Evolutionary conservation across 2,797 vertebrate species (phyloP).

Genomic region (Aphelocoma californica): DNA sequence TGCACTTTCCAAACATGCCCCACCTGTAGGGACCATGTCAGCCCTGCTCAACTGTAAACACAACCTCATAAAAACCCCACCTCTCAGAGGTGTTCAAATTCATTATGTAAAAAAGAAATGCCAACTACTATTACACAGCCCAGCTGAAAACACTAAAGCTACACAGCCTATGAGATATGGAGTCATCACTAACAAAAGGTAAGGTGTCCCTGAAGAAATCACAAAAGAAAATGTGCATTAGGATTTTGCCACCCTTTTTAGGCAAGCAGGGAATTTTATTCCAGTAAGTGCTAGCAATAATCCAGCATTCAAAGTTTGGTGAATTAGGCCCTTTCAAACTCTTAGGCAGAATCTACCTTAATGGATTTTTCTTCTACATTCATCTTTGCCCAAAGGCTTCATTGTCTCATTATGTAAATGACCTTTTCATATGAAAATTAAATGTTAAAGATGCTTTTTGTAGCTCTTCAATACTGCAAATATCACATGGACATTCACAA

Average conservation of each 20-base stretch:
- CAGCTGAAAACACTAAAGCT: not conserved
- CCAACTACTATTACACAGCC: not conserved
- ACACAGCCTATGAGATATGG: not conserved
- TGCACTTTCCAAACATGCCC: not conserved
- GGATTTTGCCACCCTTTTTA: not conserved
- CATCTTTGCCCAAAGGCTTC: conserved; percentile 43
- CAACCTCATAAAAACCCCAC: not conserved
- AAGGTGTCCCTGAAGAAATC: not conserved
- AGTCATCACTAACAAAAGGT: not conserved
- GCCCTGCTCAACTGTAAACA: not conserved
- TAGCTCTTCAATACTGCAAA: conserved; percentile 46
- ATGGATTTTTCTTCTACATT: conserved; percentile 39
- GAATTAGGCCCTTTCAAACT: conserved; percentile 48
- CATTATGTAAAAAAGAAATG: not conserved
- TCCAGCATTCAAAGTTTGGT: conserved; percentile 35
- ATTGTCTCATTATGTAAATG: conserved; percentile 62
- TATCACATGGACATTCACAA: conserved; percentile 12
- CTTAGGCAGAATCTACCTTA: conserved; percentile 37
- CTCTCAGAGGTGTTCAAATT: not conserved
- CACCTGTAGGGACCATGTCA: not conserved
- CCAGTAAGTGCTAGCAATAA: conserved; percentile 19
- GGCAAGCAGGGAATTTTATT: not conserved
- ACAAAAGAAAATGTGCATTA: not conserved
- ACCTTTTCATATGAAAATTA: conserved; percentile 64
- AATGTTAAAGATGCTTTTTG: conserved; percentile 53